Evolutionary conservation across 2,888 invertebrate species (phyloP).

Genomic region (Azorinus chamasolen): DNA sequence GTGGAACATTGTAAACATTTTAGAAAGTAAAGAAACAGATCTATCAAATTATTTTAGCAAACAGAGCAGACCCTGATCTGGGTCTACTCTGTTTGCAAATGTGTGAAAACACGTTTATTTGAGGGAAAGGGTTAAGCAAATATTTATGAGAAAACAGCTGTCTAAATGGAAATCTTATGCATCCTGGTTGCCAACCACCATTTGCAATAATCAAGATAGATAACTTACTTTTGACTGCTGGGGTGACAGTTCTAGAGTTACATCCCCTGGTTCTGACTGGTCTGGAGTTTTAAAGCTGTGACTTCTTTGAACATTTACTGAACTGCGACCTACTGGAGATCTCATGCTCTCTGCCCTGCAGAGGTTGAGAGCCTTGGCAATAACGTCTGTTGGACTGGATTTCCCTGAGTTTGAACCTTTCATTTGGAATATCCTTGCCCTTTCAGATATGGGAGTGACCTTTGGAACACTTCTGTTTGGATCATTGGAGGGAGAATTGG

Average conservation of each 20-base stretch:
- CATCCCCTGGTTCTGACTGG: constrained; percentile 27
- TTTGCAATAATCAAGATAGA: not conserved
- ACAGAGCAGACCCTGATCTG: too few species aligned
- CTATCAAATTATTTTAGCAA: too few species aligned
- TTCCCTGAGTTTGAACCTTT: constrained; percentile 42
- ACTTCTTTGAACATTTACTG: constrained; percentile 46
- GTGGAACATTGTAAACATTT: too few species aligned
- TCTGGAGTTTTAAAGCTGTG: constrained; percentile 47
- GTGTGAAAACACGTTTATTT: too few species aligned
- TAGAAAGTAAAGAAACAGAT: too few species aligned
- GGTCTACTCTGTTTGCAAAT: too few species aligned
- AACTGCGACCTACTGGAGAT: constrained; percentile 41
- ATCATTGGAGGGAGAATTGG: constrained; percentile 38
- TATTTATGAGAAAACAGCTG: too few species aligned
- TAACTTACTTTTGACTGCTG: constrained; percentile 56
- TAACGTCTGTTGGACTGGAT: constrained; percentile 50
- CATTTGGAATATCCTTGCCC: constrained; percentile 61
- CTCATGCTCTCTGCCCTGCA: constrained; percentile 52
- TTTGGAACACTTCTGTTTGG: constrained; percentile 61
- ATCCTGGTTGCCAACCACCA: too few species aligned
- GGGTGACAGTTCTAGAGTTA: constrained; percentile 55
- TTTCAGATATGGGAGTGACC: constrained; percentile 59
- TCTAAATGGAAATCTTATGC: too few species aligned
- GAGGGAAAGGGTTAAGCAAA: too few species aligned
- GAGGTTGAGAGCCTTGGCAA: constrained; percentile 53